phyloP scores from a whole-genome alignment of 2,888 invertebrate genomes.

The Arctia plantaginis region DNA sequence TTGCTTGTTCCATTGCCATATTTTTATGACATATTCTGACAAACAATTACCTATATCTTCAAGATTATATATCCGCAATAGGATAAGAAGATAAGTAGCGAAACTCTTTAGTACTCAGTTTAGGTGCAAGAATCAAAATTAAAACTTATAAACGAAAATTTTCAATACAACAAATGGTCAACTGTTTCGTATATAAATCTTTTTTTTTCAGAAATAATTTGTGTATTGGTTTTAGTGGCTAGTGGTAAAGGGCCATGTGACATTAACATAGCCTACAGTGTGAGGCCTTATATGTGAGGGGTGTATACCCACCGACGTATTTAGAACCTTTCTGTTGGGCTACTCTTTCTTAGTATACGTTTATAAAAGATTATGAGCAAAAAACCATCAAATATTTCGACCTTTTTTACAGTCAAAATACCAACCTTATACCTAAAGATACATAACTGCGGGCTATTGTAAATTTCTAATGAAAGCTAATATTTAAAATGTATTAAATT shows the following conservation, averaged over 20 bases:
- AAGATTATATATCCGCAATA: background rate
- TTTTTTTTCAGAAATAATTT: background rate
- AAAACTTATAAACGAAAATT: background rate
- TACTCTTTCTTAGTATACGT: too few relatives aligned
- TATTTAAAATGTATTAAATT: background rate
- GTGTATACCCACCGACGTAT: too few relatives aligned
- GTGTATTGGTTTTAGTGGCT: background rate
- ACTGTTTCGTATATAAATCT: background rate
- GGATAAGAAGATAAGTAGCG: too few relatives aligned
- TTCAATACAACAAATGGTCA: background rate
- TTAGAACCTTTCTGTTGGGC: too few relatives aligned
- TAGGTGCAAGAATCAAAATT: background rate
- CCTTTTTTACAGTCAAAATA: background rate
- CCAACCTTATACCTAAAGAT: background rate
- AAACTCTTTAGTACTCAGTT: background rate
- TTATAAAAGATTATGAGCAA: too few relatives aligned
- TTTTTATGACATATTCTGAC: background rate
- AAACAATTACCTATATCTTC: background rate
- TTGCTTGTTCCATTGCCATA: slow-evolving; percentile 22
- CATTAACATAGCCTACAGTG: background rate
- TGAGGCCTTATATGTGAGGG: too few relatives aligned
- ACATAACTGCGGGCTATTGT: background rate
- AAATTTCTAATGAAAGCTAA: background rate
- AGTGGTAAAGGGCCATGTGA: background rate
- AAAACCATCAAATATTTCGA: background rate